A percentile compares a stretch with the other conserved stretches of the same genome.
Conservation (phyloP, 2,113 vertebrate species). For the Nyctibius bracteatus region DNA sequence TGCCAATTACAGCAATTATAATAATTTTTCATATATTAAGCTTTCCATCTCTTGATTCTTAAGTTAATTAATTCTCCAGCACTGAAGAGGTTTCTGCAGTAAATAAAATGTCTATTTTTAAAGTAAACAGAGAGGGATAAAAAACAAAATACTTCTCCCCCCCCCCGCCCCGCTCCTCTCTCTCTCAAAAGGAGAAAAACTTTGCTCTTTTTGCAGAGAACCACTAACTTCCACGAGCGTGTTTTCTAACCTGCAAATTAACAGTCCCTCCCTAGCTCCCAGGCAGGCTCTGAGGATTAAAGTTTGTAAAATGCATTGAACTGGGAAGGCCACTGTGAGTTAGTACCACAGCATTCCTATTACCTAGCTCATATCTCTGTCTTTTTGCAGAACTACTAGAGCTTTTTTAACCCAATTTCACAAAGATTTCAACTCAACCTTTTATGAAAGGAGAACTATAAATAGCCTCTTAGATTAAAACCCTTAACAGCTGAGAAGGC, state of each 20-base stretch:
- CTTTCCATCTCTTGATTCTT: slow-evolving; percentile 1
- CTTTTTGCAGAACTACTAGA: slow-evolving; percentile 12
- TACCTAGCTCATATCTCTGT: background rate
- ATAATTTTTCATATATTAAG: slow-evolving; percentile 33
- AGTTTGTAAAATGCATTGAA: background rate
- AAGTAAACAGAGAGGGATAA: background rate
- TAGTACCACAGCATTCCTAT: background rate
- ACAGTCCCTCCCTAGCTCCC: background rate
- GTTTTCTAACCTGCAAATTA: background rate
- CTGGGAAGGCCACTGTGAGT: background rate
- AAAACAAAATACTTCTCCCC: background rate
- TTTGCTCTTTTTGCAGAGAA: background rate
- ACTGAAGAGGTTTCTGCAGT: background rate
- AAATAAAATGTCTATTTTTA: slow-evolving; percentile 22
- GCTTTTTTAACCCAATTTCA: slow-evolving; percentile 57
- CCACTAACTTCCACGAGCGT: background rate
- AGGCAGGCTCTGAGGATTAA: background rate
- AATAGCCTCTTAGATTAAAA: slow-evolving; percentile 59
- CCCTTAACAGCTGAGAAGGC: slow-evolving; percentile 35
- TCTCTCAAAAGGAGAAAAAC: background rate
- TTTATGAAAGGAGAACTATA: slow-evolving; percentile 48
- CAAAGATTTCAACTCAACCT: slow-evolving; percentile 60
- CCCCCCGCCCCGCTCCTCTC: too few relatives aligned
- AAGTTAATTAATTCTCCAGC: slow-evolving; percentile 11
- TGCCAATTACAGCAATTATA: background rate